Base-by-base conservation (phyloP, 2,888 invertebrate species). In the Lysandra coridon region DNA sequence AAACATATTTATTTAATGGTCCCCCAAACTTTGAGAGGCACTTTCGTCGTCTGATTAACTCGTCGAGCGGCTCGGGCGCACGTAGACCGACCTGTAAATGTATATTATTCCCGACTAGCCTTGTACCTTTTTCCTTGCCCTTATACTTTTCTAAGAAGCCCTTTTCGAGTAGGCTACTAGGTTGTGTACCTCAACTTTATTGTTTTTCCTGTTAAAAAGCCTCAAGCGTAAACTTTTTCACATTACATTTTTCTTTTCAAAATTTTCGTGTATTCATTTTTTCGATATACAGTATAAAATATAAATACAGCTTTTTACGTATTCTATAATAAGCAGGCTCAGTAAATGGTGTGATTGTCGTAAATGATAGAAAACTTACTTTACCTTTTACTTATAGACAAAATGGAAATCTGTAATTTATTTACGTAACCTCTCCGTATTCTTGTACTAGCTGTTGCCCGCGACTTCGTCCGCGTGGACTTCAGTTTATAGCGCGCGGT, bases 11-110 rank as follows among this genome's bases (percentile, higher is more conserved):
- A n/a, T 60, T 60, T 17, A 62, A 62, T 23, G 64, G 5, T 37
- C 69, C 17, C 17, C 33, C 4, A 33, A 33, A 86, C 85, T 90
- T 94, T 92, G 91, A 90, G 88, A 78, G 82, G 23, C 88, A 2
- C 81, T 84, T 87, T 33, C 80, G 79, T 81, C 87, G 88, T 87
- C 93, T 94, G 93, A 94, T 94, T 94, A 94, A 93, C 93, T 93
- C 90, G 90, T 94, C 82, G 83, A 81, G 83, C 84, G 85, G 84
- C 82, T 83, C 82, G 86, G 85, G 84, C 84, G 83, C 84, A 81
- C 85, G 80, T 83, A 85, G 84, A 82, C 85, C 85, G 85, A 85
- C 85, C 85, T 86, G 85, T 90, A 88, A 89, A 69, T 89, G 86
- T 88, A 87, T 90, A 89, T 91, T 85, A 91, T 91, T 91, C 90